Percentiles rank a stretch among this genome's conserved stretches.
phyloP scores from a whole-genome alignment of 2,113 vertebrate species.

The Pandion haliaetus region DNA sequence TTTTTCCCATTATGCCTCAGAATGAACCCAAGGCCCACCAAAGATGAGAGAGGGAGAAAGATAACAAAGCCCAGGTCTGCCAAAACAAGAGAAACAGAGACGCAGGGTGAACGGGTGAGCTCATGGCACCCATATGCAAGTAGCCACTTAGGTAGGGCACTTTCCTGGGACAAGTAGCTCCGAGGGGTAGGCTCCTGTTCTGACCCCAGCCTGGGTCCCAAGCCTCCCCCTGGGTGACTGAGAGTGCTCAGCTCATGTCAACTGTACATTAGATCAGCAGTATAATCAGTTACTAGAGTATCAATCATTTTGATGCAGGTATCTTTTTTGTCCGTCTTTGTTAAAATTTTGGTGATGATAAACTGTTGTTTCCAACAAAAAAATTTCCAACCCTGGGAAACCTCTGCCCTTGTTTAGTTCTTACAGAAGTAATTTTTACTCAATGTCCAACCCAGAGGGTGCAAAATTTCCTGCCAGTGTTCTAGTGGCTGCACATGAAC shows the following conservation, averaged over 20 bases:
- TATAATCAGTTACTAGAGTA: background rate
- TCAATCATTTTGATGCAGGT: background rate
- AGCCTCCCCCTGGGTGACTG: background rate
- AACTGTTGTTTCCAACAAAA: background rate
- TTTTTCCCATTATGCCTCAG: background rate
- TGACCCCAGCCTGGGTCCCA: background rate
- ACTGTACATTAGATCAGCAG: background rate
- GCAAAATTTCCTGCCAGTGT: background rate
- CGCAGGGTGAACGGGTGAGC: fast-evolving
- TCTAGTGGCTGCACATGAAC: background rate
- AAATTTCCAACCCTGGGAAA: background rate
- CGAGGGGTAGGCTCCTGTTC: background rate
- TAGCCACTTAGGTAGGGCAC: background rate
- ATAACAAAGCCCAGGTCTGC: background rate
- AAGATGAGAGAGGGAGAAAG: background rate
- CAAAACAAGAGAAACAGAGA: background rate
- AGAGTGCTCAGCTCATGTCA: background rate
- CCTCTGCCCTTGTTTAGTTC: background rate
- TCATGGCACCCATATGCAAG: background rate
- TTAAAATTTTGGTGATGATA: background rate
- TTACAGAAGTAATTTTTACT: background rate
- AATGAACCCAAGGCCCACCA: background rate
- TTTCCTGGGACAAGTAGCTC: background rate
- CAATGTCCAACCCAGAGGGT: background rate
- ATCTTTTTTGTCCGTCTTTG: background rate